phyloP scores from a whole-genome alignment of 2,797 vertebrate genomes.

The Tiaroga cobitis region DNA sequence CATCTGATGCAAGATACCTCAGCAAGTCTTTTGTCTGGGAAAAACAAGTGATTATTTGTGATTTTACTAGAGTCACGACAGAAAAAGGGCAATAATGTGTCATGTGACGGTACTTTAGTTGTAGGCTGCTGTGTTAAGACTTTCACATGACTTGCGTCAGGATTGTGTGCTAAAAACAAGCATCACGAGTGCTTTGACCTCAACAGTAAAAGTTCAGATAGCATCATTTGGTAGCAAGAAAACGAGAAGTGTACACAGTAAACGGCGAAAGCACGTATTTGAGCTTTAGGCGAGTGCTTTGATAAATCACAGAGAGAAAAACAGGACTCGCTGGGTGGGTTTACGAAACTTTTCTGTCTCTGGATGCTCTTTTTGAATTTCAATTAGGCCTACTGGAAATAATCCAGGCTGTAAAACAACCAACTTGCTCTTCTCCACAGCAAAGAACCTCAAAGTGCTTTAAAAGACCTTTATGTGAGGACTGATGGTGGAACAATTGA shows the following conservation, averaged over 20 bases:
- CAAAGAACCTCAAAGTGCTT: not conserved
- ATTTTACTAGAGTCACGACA: not conserved
- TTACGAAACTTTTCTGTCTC: not conserved
- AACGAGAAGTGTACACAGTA: not conserved
- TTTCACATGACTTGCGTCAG: slow-evolving; percentile 28
- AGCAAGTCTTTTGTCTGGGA: not conserved
- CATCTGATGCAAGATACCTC: not conserved
- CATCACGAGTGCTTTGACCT: slow-evolving; percentile 25
- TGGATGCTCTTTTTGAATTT: not conserved
- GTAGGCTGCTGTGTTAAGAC: not conserved
- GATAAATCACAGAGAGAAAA: not conserved
- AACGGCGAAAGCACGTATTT: not conserved
- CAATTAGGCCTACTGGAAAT: not conserved
- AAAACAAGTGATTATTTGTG: not conserved
- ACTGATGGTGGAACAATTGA: not conserved
- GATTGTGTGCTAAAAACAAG: not conserved
- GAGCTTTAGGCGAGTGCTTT: slow-evolving; percentile 6
- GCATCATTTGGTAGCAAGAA: not conserved
- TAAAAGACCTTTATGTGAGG: not conserved
- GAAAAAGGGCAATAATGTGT: not conserved
- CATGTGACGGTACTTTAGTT: not conserved
- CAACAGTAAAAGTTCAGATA: slow-evolving; percentile 1
- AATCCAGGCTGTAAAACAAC: not conserved
- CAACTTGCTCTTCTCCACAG: not conserved
- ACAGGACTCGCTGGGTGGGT: not conserved